Evolutionary conservation across 2,113 vertebrate genomes (phyloP), one percentile per base, ranked within the genome.

Genomic region (Heliornis fulica): DNA sequence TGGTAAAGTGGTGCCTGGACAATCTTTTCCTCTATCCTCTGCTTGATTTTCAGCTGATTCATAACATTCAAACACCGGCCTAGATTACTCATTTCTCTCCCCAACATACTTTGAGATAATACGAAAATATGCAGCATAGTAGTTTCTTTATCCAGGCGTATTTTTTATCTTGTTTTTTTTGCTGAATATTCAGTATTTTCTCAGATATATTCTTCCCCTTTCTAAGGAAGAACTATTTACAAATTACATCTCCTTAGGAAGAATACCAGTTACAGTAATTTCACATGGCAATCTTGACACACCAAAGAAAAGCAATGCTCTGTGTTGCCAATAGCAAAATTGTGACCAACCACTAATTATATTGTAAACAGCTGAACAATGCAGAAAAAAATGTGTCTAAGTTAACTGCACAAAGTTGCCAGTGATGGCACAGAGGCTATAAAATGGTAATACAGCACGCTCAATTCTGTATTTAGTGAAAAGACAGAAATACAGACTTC

Each of bases 11-110:
- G 53, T 92, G 69, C 90, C 75, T 95, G 95, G 94, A 87, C 74
- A 93, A 68, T 84, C 41, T 96, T 96, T 92, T 83, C 51, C 82
- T 87, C 77, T 8, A 45, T 57, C n/a, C 19, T 53, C 50, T 77
- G 50, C 31, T 68, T 89, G 81, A 93, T 96, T 97, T 97, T 94
- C 79, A 87, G 61, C 85, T 97, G 94, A 94, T 69, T 93, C 50
- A 40, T 93, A 80, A 50, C 10, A 63, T 54, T 90, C 78, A 74
- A 91, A 85, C 23, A 34, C 57, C 15, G 10, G 69, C 25, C 34
- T 36, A 25, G 57, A 92, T 95, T 85, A 89, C 71, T 94, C 64
- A 91, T 95, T 90, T 95, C 91, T 88, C 50, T 91, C 68, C 38
- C 61, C 63, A 90, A 41, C 84, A 84, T 64, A 86, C 50, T 84